Conservation (phyloP, 2,113 vertebrate genomes). For the Chrysemys picta region DNA sequence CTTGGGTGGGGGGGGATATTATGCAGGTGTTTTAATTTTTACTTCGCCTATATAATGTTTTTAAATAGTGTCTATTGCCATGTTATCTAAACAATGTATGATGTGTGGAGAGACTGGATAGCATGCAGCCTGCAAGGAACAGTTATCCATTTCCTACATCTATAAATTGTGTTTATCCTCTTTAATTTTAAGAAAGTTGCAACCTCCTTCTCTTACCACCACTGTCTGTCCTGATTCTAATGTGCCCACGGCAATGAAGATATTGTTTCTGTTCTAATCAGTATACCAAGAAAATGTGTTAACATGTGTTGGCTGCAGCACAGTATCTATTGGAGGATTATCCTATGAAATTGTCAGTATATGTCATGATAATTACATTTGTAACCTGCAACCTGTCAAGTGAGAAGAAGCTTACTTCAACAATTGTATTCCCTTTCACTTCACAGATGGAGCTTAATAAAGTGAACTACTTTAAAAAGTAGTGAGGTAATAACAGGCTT, state of each 20-base stretch:
- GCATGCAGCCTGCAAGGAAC: background rate
- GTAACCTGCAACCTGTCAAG: constrained; percentile 64
- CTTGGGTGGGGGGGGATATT: background rate
- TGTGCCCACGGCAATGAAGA: constrained; percentile 63
- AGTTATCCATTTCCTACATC: constrained; percentile 13
- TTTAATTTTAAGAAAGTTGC: constrained; percentile 47
- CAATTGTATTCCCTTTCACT: constrained; percentile 20
- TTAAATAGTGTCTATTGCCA: background rate
- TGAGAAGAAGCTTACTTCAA: constrained; percentile 54
- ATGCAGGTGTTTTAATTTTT: background rate
- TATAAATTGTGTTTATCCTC: background rate
- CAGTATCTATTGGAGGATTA: constrained; percentile 62
- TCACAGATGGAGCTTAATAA: constrained; percentile 60
- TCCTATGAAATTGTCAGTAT: constrained; percentile 58
- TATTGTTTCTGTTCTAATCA: constrained; percentile 60
- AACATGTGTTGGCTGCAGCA: constrained; percentile 52
- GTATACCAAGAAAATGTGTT: constrained; percentile 30
- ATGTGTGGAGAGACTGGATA: rapidly evolving
- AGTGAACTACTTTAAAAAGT: constrained; percentile 56
- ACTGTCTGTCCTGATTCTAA: background rate
- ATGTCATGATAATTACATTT: constrained; percentile 63
- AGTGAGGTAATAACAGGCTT: background rate
- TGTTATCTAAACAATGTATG: background rate
- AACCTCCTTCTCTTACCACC: constrained; percentile 12
- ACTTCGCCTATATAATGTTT: background rate